Conservation (phyloP, 2,113 vertebrate species). For the Ginglymostoma cirratum region DNA sequence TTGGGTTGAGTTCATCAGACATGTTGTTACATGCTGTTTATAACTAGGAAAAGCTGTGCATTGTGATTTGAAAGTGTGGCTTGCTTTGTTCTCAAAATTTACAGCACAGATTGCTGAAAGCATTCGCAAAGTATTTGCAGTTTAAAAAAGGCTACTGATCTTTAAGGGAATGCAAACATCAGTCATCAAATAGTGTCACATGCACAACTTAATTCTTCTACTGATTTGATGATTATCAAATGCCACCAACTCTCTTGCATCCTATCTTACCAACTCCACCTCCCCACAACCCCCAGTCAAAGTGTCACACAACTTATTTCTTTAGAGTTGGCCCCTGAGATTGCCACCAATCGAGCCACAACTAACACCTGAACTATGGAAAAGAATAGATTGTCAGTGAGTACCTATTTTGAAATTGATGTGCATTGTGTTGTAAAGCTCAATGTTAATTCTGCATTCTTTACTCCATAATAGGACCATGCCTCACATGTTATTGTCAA, state of each 20-base stretch:
- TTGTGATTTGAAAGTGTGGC: not conserved
- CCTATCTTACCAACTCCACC: no score
- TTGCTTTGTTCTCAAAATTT: not conserved
- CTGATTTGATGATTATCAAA: no score
- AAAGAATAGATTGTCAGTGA: not conserved
- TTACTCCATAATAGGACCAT: not conserved
- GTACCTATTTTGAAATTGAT: conserved; percentile 1
- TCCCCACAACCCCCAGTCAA: no score
- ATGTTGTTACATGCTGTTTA: not conserved
- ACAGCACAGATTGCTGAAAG: not conserved
- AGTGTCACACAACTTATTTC: no score
- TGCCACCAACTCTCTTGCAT: no score
- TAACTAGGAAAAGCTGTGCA: not conserved
- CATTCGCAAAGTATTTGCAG: not conserved
- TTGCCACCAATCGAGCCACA: not conserved
- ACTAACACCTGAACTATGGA: not conserved
- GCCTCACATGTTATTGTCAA: not conserved
- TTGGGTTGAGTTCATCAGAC: not conserved
- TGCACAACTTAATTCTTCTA: no score
- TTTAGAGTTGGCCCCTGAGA: not conserved
- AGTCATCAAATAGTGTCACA: not conserved
- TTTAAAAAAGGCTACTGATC: not conserved
- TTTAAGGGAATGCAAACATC: not conserved
- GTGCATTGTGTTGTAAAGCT: not conserved
- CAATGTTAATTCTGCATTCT: not conserved